Percentiles rank a stretch among this genome's conserved stretches.
Conservation (phyloP, 2,113 vertebrate species). For the Cavia porcellus region DNA sequence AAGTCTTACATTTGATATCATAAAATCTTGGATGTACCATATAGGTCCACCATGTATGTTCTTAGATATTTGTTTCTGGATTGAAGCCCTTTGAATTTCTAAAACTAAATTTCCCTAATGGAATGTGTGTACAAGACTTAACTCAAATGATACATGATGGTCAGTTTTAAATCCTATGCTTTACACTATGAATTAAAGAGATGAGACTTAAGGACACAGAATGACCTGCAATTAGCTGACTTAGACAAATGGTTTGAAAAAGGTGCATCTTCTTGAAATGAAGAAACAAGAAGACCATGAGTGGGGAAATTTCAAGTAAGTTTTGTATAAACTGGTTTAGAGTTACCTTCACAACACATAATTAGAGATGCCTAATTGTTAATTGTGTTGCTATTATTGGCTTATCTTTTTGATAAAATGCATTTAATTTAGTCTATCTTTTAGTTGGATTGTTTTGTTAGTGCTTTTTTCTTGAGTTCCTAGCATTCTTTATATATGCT, state of each 20-base stretch:
- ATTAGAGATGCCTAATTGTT: neutral
- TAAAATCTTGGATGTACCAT: neutral
- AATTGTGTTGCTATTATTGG: neutral
- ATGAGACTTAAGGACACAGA: fast-evolving
- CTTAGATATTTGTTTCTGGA: neutral
- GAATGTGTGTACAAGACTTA: neutral
- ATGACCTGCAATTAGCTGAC: neutral
- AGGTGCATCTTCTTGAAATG: neutral
- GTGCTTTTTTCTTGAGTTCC: neutral
- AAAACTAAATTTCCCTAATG: neutral
- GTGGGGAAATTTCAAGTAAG: neutral
- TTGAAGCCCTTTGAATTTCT: neutral
- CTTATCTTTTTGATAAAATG: neutral
- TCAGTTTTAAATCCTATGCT: neutral
- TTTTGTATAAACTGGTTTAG: neutral
- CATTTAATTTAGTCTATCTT: neutral
- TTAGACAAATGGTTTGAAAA: neutral
- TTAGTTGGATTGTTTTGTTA: neutral
- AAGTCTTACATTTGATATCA: neutral
- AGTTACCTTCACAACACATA: neutral
- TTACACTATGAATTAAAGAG: neutral
- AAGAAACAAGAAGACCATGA: neutral
- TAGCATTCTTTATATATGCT: neutral
- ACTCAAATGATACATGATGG: neutral
- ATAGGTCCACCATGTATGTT: neutral